phyloP scores from a whole-genome alignment of 2,113 vertebrate genomes.

The Meleagris gallopavo region DNA sequence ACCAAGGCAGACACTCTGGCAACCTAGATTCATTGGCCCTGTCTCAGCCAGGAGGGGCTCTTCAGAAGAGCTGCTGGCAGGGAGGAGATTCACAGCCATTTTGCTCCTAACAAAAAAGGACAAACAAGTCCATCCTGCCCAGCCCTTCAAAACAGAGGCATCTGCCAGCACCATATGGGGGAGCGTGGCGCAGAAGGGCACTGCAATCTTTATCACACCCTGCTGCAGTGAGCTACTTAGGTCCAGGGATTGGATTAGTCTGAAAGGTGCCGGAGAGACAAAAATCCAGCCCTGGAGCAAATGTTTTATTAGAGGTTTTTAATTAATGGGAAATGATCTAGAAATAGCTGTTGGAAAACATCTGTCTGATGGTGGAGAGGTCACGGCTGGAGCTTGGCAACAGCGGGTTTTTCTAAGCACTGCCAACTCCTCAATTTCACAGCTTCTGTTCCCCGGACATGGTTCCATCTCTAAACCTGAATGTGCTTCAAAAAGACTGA shows the following conservation, averaged over 20 bases:
- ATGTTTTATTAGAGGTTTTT: background rate
- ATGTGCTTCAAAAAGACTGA: background rate
- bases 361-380: background rate
- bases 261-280: constrained; percentile 63
- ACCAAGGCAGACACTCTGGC: background rate
- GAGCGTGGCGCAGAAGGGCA: background rate
- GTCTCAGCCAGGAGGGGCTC: background rate
- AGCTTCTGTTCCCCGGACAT: fast-evolving
- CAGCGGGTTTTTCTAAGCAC: background rate
- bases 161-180: constrained; percentile 51
- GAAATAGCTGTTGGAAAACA: background rate
- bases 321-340: background rate
- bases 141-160: constrained; percentile 63
- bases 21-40: no score
- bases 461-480: background rate
- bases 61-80: background rate
- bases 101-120: background rate
- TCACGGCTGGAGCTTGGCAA: background rate
- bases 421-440: background rate
- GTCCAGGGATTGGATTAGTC: constrained; percentile 62
- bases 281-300: constrained; percentile 41
- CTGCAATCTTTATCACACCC: constrained; percentile 73
- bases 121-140: constrained; percentile 33
- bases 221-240: constrained; percentile 49
- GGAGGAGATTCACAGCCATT: background rate